A percentile compares a stretch with the other conserved stretches of the same genome.
phyloP scores from a whole-genome alignment of 2,797 vertebrate genomes.

The Botia almorhae region DNA sequence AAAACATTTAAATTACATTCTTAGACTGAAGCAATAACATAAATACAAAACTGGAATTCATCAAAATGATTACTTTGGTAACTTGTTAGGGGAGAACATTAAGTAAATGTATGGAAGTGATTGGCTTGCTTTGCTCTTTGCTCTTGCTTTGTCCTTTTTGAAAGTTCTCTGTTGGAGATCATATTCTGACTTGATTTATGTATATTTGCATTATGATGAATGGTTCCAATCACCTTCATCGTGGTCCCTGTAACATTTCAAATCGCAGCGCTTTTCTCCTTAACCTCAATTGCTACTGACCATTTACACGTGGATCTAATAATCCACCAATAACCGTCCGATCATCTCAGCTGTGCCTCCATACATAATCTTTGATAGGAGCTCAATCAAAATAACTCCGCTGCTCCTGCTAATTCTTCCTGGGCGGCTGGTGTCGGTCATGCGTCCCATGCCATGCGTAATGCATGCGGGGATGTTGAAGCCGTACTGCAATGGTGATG shows the following conservation, averaged over 20 bases:
- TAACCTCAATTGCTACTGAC: slow-evolving; percentile 10
- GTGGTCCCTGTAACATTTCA: background rate
- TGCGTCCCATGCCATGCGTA: background rate
- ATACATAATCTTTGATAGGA: background rate
- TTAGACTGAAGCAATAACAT: too few species aligned
- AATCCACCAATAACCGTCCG: background rate
- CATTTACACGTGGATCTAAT: background rate
- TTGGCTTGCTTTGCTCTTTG: slow-evolving; percentile 4
- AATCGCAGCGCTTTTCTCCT: background rate
- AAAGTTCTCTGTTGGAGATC: too few species aligned
- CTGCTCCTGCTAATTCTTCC: background rate
- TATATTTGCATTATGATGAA: slow-evolving; percentile 26
- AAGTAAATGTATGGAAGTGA: slow-evolving; percentile 30
- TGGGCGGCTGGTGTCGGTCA: slow-evolving; percentile 1
- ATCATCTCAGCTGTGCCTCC: background rate
- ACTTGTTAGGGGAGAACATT: slow-evolving; percentile 11
- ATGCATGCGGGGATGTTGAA: slow-evolving; percentile 6
- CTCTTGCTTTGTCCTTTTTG: background rate
- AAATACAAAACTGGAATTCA: too few species aligned
- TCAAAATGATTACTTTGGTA: too few species aligned
- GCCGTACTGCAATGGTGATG: slow-evolving; percentile 18
- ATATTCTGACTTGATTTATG: background rate
- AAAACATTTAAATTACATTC: too few species aligned
- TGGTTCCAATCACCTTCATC: slow-evolving; percentile 18
- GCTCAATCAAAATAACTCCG: slow-evolving; percentile 8